These are phyloP conservation scores for Dryoscopus gambensis DNA, from an alignment of 2,113 vertebrate species.

Conservation along the genomic window DNA sequence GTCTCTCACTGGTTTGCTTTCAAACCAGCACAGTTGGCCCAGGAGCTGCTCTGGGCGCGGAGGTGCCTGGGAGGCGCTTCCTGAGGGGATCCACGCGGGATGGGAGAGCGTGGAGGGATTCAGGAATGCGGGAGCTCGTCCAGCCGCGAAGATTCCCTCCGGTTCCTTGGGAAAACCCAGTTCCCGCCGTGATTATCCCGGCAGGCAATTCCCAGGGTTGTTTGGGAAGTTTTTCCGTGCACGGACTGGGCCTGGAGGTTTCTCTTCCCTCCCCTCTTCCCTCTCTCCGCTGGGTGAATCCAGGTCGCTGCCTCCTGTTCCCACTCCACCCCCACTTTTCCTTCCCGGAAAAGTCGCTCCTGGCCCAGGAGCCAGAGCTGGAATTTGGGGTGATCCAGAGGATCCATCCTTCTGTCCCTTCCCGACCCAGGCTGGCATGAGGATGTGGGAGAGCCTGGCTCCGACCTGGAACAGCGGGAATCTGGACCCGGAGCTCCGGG, in stretches of 20 bases:
- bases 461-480: neutral
- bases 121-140: neutral
- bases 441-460: neutral
- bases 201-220: neutral
- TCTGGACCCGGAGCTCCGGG: neutral
- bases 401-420: neutral
- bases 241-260: neutral
- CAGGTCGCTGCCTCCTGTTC: neutral
- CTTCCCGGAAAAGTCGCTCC: neutral
- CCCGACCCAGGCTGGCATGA: fast-evolving
- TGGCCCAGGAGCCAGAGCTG: neutral
- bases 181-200: fast-evolving
- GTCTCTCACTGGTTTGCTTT: too few species aligned
- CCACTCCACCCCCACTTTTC: neutral
- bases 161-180: fast-evolving
- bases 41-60: neutral
- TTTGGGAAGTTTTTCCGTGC: neutral
- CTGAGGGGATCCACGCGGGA: fast-evolving
- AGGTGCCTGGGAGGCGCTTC: neutral
- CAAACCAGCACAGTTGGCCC: too few species aligned
- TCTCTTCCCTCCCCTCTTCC: neutral
- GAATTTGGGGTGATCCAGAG: neutral
- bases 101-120: neutral
- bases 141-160: neutral
- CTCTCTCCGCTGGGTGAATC: neutral